A percentile compares a stretch with the other conserved stretches of the same genome.
phyloP scores from a whole-genome alignment of 2,797 vertebrate species.

The Silurus lanzhouensis region DNA sequence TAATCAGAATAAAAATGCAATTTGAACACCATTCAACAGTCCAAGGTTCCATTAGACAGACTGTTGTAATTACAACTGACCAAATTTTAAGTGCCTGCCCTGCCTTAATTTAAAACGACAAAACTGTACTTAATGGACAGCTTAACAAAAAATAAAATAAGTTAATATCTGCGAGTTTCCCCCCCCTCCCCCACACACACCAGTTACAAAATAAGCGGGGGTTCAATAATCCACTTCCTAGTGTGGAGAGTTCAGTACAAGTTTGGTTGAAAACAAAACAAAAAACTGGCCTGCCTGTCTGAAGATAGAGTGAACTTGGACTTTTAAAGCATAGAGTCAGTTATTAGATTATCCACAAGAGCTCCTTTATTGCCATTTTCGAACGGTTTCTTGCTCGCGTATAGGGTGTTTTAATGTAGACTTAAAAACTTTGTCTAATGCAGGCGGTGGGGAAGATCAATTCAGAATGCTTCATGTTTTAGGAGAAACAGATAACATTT shows the following conservation, averaged over 20 bases:
- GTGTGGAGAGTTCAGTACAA: too few species aligned
- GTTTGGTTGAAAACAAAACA: too few species aligned
- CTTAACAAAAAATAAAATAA: not conserved
- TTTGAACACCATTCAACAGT: not conserved
- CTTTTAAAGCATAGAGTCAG: too few species aligned
- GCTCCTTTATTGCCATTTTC: not conserved
- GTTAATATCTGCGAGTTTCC: too few species aligned
- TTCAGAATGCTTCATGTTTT: too few species aligned
- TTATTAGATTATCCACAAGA: too few species aligned
- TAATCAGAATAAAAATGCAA: not conserved
- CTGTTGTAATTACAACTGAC: not conserved
- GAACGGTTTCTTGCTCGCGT: too few species aligned
- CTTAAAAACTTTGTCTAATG: not conserved
- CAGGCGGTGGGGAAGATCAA: too few species aligned
- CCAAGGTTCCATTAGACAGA: not conserved
- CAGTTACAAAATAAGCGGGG: not conserved
- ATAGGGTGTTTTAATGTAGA: not conserved
- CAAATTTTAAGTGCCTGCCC: not conserved
- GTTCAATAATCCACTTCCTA: not conserved
- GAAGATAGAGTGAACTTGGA: too few species aligned
- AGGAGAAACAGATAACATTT: too few species aligned
- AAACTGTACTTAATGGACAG: not conserved
- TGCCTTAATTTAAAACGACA: not conserved
- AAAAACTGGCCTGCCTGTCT: too few species aligned
- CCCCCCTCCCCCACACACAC: too few species aligned